Base-by-base conservation (phyloP, 2,113 vertebrate species). In the Callipepla californica region DNA sequence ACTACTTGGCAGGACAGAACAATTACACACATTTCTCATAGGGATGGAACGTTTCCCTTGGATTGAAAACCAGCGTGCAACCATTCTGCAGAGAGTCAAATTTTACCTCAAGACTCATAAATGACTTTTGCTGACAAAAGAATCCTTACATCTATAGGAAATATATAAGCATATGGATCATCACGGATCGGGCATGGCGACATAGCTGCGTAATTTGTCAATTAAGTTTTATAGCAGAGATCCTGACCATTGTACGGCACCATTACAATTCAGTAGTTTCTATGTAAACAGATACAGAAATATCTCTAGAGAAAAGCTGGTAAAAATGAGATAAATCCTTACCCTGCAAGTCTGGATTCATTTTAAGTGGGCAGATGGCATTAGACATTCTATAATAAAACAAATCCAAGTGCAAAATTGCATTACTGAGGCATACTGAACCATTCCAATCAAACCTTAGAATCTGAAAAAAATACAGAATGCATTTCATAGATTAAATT, bases 311-410 rank as follows among this genome's bases (percentile, higher is more conserved):
- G 70, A 76, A 90, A 91, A 78, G 12, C 1, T 72, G 42, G 76
- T 6, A 1, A 88, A 65, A 15, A 19, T 74, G 2, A 81, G 32
- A 89, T 79, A 73, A 93, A 70, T 51, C 80, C 93, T 96, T 95
- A 97, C 97, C 96, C 95, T 95, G 94, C 86, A 97, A 96, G 38
- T 85, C 83, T 84, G 84, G 74, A 93, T 97, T 91, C 97, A 97
- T 97, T 82, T 69, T 89, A 80, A 84, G 91, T 45, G 21, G 92
- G 77, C 76, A 89, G 93, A 90, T 85, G 87, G 87, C 45, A 76
- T 75, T 76, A 76, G 50, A 63, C 9, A 15, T 59, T 80, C 92
- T 94, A 62, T 50, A 95, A 90, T 1, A 18, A 96, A 95, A 97
- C 36, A 81, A 96, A 94, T 5, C 45, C 28, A 65, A 72, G 79